These are phyloP conservation scores for Schizopygopsis malacanthus DNA, from an alignment of 2,797 vertebrate genomes.

Conservation along the genomic window DNA sequence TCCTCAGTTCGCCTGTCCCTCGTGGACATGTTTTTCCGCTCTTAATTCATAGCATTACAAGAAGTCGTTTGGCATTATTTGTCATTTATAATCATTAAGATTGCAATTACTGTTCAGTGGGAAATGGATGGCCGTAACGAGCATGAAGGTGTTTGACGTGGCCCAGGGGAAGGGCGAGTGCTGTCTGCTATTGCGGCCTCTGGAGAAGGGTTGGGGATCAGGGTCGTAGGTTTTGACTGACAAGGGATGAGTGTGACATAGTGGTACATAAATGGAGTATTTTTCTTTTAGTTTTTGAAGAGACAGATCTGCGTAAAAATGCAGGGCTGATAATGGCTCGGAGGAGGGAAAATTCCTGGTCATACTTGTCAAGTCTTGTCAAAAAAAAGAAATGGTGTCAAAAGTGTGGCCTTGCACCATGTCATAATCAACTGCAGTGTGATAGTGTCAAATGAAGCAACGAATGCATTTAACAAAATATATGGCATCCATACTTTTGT, in stretches of 20 bases:
- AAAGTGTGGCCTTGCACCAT: conserved; percentile 11
- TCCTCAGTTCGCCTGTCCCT: conserved; percentile 10
- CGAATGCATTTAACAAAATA: background rate
- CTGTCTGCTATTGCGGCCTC: conserved; percentile 23
- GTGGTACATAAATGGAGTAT: conserved; percentile 34
- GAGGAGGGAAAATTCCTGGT: conserved; percentile 23
- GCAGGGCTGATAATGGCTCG: conserved; percentile 21
- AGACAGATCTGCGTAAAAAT: conserved; percentile 38
- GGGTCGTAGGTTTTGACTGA: conserved; percentile 32
- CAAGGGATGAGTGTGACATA: conserved; percentile 42
- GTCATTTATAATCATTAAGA: conserved; percentile 16
- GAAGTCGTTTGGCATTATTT: background rate
- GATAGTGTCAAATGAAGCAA: background rate
- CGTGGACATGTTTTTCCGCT: background rate
- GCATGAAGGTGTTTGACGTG: background rate
- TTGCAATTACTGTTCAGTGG: background rate
- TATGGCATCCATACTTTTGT: background rate
- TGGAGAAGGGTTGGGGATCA: conserved; percentile 24
- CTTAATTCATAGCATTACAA: conserved; percentile 5
- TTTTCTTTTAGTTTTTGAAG: conserved; percentile 21
- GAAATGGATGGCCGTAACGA: conserved; percentile 4
- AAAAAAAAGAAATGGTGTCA: conserved; percentile 4
- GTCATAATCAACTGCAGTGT: background rate
- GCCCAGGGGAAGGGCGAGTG: conserved; percentile 19
- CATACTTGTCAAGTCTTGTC: conserved; percentile 36